A percentile compares a stretch with the other conserved stretches of the same genome.
phyloP scores from a whole-genome alignment of 2,113 vertebrate genomes.

The Hypomesus transpacificus region DNA sequence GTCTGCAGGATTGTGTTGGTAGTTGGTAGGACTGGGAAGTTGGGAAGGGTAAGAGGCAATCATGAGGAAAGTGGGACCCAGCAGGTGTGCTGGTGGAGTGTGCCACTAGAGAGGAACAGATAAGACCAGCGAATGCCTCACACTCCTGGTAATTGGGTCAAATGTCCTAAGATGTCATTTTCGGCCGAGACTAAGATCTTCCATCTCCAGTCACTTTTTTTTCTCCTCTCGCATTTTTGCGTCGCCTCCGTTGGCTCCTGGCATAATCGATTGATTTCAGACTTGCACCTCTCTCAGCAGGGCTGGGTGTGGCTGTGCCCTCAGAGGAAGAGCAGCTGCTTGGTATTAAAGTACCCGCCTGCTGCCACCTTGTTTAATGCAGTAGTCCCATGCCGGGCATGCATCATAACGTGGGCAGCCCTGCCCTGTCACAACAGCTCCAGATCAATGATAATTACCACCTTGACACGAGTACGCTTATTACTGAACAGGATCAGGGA shows the following conservation, averaged over 20 bases:
- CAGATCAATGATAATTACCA: constrained; percentile 99
- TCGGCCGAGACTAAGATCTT: no score
- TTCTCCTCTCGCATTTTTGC: no score
- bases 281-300: constrained; percentile 1
- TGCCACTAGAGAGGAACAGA: constrained; percentile 1
- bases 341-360: constrained; percentile 37
- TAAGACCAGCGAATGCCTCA: no score
- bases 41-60: constrained; percentile 1
- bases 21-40: no score
- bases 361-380: constrained; percentile 40
- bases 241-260: no score
- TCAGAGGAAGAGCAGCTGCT: constrained; percentile 21
- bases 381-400: constrained; percentile 75
- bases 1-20: no score
- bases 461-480: constrained; percentile 96
- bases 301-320: constrained; percentile 36
- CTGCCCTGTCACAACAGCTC: constrained; percentile 86
- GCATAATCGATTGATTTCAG: no score
- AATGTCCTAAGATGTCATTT: no score
- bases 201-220: no score
- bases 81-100: not conserved
- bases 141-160: no score
- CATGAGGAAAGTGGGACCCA: constrained; percentile 1
- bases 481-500: constrained; percentile 98
- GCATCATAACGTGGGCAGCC: constrained; percentile 85